A percentile compares a stretch with the other conserved stretches of the same genome.
These are phyloP conservation scores for Microhierax caerulescens DNA, from an alignment of 2,797 vertebrate genomes.

Conservation along the genomic window DNA sequence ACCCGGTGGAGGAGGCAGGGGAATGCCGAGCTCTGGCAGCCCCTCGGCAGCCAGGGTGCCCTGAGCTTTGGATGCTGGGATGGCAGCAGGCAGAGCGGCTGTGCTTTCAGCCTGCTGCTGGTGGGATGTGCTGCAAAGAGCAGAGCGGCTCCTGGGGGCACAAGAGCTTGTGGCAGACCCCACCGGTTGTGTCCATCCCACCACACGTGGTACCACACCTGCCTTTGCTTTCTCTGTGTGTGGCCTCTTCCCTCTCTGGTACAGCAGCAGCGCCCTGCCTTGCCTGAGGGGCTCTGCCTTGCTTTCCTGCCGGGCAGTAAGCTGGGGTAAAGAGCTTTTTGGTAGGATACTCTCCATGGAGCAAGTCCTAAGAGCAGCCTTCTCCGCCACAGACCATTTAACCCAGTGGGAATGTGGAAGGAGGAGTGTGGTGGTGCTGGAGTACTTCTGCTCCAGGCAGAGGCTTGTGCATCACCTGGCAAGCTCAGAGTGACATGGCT, in stretches of 20 bases:
- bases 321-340: not conserved
- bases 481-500: not conserved
- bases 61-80: not conserved
- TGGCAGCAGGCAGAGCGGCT: not conserved
- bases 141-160: not conserved
- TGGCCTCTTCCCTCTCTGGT: not conserved
- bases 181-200: not conserved
- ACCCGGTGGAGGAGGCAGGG: not conserved
- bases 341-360: not conserved
- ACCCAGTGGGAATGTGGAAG: rapidly evolving
- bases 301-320: not conserved
- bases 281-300: not conserved
- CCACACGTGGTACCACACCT: not conserved
- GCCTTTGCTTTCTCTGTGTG: not conserved
- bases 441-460: not conserved
- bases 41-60: not conserved
- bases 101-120: not conserved
- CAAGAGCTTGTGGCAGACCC: not conserved
- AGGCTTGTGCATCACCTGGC: not conserved
- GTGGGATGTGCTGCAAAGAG: not conserved
- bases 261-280: not conserved
- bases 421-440: not conserved
- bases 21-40: not conserved
- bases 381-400: rapidly evolving
- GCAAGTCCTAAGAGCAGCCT: not conserved